phyloP scores from a whole-genome alignment of 2,113 vertebrate genomes.

The Lagopus leucura region DNA sequence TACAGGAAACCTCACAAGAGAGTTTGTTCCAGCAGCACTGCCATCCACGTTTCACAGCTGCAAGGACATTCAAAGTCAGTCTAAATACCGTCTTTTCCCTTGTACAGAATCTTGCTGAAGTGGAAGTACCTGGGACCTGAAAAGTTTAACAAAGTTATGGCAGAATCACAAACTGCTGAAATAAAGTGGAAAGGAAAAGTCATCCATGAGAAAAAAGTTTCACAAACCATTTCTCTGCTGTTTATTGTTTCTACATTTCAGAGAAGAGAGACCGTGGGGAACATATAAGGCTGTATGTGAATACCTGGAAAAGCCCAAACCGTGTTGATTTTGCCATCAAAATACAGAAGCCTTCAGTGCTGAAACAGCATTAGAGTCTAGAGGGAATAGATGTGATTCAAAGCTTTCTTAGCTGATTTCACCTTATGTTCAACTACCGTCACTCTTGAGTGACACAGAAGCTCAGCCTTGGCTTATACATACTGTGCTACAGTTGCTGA shows the following conservation, averaged over 20 bases:
- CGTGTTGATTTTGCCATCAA: neutral
- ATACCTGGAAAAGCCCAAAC: neutral
- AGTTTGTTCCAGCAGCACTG: conserved; percentile 44
- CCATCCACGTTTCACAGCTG: conserved; percentile 58
- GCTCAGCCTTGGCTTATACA: neutral
- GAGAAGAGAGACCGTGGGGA: neutral
- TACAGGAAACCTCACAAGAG: conserved; percentile 46
- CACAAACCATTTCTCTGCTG: no score
- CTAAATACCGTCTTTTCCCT: neutral
- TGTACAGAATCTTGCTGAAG: neutral
- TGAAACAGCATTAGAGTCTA: neutral
- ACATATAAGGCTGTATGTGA: rapidly evolving
- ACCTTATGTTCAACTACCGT: neutral
- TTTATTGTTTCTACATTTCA: neutral
- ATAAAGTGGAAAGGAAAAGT: no score
- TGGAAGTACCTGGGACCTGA: neutral
- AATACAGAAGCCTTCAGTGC: neutral
- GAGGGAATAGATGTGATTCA: neutral
- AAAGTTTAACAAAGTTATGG: neutral
- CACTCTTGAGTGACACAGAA: neutral
- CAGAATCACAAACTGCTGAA: neutral
- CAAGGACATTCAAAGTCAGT: neutral
- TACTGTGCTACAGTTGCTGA: neutral
- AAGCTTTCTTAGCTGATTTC: neutral
- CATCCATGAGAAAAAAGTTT: neutral